Conservation (phyloP, 2,888 invertebrate genomes). For the Steromphala cineraria region DNA sequence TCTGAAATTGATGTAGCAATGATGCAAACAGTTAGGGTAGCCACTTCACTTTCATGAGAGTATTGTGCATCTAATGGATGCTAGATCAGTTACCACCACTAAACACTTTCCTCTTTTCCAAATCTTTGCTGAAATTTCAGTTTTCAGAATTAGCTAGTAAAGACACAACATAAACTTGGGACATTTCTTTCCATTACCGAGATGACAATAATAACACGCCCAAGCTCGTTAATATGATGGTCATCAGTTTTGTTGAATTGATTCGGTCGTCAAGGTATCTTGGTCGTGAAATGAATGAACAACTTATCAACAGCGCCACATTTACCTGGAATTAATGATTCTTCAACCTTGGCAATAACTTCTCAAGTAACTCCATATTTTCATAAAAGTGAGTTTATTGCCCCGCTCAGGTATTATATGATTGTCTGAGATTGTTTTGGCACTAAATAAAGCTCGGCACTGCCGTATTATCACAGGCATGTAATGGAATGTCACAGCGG, state of each 20-base stretch:
- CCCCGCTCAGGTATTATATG: not conserved
- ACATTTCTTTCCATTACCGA: not conserved
- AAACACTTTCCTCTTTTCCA: not conserved
- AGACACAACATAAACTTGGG: not conserved
- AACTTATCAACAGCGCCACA: not conserved
- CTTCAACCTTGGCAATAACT: not conserved
- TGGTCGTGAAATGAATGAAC: not conserved
- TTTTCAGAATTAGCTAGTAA: not conserved
- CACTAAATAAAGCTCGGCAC: not conserved
- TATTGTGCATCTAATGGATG: no score
- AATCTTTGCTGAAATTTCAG: not conserved
- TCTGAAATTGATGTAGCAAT: no score
- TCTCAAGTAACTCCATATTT: not conserved
- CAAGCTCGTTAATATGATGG: not conserved
- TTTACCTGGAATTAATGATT: not conserved
- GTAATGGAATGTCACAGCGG: not conserved
- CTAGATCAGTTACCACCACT: no score
- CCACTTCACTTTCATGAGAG: no score
- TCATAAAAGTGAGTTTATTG: not conserved
- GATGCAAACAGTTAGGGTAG: no score
- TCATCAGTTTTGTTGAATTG: not conserved
- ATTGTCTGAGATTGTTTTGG: not conserved
- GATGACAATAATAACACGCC: not conserved
- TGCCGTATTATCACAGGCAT: not conserved
- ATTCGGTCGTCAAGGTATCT: not conserved